Evolutionary conservation across 1,140 invertebrate genomes (phyloP), one percentile per base, ranked within the genome.

Genomic region (Atopsyche davidsoni): DNA sequence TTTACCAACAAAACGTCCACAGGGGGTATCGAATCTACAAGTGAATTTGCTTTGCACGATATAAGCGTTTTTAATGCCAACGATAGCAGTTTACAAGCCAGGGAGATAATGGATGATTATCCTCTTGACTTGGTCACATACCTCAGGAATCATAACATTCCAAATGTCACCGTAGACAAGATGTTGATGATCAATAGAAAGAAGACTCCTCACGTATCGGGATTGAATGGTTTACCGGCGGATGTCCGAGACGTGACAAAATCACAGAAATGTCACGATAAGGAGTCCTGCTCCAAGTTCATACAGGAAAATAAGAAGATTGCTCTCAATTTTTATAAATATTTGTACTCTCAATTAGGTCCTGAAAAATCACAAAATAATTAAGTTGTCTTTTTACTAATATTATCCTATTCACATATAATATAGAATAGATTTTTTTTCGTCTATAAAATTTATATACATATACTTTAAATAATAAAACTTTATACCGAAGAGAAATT

Each of bases 301-400:
- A 40, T 56, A 22, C 54, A 48, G 2, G 65, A 73, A 38, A 68
- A 72, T 46, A 65, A 59, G 24, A 67, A 70, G 39, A 70, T 67
- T 53, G 71, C 71, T 3, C 58, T 72, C 28, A 68, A 73, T 57
- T 72, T 72, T 57, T 73, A 73, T 48, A 73, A 71, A 62, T 70
- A 70, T 53, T 63, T 73, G 16, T 56, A 45, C 16, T 70, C 42
- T 9, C 50, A 52, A 25, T 34, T 46, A 19, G 39, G 48, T 4
- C 48, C 48, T 16, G 28, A 35, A 16, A 51, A 9, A 36, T 4
- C n/a, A n/a, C 24, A 36, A 16, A 16, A 13, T 14, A 13, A 9
- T 36, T 36, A 16, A 36, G 17, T 13, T 4, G 13, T 36, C 7
- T 28, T 28, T 7, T 28, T 28, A 28, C 25, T n/a, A n/a, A n/a